These are phyloP conservation scores for Antigone vipio DNA, from an alignment of 2,113 vertebrate genomes.

Conservation along the genomic window DNA sequence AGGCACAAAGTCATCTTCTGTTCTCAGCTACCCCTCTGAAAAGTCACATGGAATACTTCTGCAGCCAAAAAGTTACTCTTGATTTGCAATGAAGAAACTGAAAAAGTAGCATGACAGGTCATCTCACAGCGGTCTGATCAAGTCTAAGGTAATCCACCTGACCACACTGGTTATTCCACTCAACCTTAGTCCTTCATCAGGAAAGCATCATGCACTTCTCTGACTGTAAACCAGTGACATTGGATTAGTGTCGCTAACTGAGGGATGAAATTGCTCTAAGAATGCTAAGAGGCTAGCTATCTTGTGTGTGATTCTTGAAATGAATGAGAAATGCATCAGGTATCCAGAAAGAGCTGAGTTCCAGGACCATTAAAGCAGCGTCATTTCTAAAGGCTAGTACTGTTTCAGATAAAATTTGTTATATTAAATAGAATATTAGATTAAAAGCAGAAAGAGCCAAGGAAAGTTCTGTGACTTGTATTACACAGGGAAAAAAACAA, in stretches of 20 bases:
- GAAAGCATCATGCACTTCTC: neutral
- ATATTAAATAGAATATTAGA: neutral
- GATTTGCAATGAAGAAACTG: neutral
- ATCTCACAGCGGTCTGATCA: neutral
- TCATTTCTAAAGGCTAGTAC: neutral
- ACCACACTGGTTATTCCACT: neutral
- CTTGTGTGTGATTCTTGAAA: neutral
- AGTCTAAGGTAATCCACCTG: neutral
- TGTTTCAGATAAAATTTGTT: neutral
- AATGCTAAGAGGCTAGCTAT: neutral
- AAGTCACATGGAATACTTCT: neutral
- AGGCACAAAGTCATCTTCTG: neutral
- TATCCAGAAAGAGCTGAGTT: neutral
- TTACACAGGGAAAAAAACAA: neutral
- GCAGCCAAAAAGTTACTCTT: neutral
- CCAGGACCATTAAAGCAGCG: neutral
- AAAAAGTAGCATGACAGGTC: neutral
- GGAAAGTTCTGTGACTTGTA: neutral
- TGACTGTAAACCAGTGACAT: neutral
- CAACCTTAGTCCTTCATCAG: neutral
- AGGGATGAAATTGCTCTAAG: neutral
- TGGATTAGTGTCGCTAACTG: neutral
- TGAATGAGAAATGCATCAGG: neutral
- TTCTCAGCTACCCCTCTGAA: neutral
- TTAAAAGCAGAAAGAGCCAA: neutral